Base-by-base conservation (phyloP, 2,113 vertebrate species). In the Hippocampus comes region DNA sequence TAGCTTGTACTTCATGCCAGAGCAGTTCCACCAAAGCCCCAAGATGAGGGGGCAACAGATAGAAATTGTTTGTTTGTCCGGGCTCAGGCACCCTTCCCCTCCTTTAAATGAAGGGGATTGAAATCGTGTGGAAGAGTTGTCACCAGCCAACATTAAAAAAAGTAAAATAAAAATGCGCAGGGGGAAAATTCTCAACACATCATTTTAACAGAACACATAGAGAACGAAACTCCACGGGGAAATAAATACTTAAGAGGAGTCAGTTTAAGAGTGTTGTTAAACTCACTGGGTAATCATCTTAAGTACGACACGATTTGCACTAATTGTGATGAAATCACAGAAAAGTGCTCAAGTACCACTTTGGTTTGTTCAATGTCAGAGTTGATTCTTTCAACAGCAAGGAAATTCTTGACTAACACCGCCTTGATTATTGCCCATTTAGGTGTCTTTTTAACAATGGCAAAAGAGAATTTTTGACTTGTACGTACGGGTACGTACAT, bases 271-370 rank as follows among this genome's bases (percentile, higher is more conserved):
- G 77, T 89, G 90, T 82, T 89, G 88, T 88, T 90, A 90, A 89
- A 84, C 88, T 88, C 83, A 80, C 78, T 75, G 74, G 77, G 83
- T 87, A 90, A 90, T 90, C 89, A 92, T 83, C 83, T 80, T 91
- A 92, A 93, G 90, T 91, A 91, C 85, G 85, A 86, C 72, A 73
- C 79, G 90, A 92, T 92, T 92, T 92, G 87, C 82, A 70, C 89
- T 92, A 92, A 93, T 92, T 90, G 90, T 88, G 86, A 88, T 87
- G 86, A 91, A 92, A 91, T 92, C 89, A 82, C 84, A 88, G 23
- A 86, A 78, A 73, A 81, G 84, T 81, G 83, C 86, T 91, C 80
- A 86, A 86, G 87, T 82, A 89, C 90, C 41, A 80, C 81, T 79
- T 74, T 56, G 70, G 77, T 82, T 82, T 71, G 91, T 76, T 89